Conservation (phyloP, 2,797 vertebrate species). For the Lepus townsendii region DNA sequence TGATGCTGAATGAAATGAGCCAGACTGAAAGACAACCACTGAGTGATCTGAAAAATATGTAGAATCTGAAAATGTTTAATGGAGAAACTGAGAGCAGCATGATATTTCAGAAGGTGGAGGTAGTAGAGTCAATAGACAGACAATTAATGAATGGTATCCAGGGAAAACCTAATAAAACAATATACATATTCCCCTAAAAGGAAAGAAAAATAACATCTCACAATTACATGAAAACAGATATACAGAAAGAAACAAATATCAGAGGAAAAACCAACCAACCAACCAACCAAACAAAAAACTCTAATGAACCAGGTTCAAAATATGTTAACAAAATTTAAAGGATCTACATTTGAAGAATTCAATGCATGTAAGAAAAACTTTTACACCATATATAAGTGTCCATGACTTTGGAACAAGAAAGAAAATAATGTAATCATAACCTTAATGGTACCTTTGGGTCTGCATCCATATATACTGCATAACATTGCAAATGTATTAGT, state of each 20-base stretch:
- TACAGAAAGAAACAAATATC: not conserved
- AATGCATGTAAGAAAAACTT: not conserved
- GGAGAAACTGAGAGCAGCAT: not conserved
- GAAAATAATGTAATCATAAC: not conserved
- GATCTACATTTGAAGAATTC: not conserved
- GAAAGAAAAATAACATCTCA: not conserved
- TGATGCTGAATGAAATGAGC: not conserved
- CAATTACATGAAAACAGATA: not conserved
- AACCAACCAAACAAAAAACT: not conserved
- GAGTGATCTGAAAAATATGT: not conserved
- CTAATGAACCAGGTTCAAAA: not conserved
- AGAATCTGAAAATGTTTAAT: not conserved
- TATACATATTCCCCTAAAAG: not conserved
- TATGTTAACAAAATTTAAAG: not conserved
- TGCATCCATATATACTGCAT: not conserved
- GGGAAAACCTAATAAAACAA: not conserved
- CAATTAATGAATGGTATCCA: not conserved
- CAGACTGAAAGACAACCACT: not conserved
- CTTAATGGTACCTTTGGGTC: not conserved
- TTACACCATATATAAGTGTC: not conserved
- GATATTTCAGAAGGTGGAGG: not conserved
- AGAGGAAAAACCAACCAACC: not conserved
- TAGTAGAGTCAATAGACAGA: not conserved
- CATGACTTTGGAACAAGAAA: not conserved
- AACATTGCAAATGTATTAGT: not conserved